Percentiles rank a stretch among this genome's conserved stretches.
Evolutionary conservation across 2,888 invertebrate genomes (phyloP).

Genomic region (Incurvaria masculella): DNA sequence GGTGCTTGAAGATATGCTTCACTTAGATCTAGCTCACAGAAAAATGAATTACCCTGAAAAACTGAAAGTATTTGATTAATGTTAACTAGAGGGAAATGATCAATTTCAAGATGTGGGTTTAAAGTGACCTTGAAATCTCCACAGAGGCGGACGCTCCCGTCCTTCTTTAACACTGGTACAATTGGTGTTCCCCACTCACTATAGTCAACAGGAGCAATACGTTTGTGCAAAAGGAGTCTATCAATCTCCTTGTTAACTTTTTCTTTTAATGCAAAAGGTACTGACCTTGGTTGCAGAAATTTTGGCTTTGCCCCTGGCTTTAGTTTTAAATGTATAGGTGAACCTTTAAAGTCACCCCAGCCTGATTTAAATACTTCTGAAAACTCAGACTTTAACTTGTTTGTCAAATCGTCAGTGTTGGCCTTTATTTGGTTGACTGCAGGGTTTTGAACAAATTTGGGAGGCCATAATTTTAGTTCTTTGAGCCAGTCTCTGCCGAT

Average conservation of each 20-base stretch:
- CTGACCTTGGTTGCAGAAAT: neutral
- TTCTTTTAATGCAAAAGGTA: neutral
- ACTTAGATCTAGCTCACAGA: too few relatives aligned
- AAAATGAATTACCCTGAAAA: too few relatives aligned
- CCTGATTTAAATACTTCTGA: neutral
- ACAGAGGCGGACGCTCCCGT: neutral
- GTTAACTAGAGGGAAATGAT: slow-evolving; percentile 1
- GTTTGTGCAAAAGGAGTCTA: neutral
- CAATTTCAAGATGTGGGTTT: neutral
- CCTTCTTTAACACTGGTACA: slow-evolving; percentile 1
- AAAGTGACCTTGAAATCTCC: slow-evolving; percentile 2
- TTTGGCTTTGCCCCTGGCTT: slow-evolving; percentile 1
- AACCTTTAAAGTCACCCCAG: slow-evolving; percentile 1
- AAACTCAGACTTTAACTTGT: too few relatives aligned
- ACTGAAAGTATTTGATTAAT: too few relatives aligned
- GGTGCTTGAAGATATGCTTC: too few relatives aligned
- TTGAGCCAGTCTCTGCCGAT: slow-evolving; percentile 1
- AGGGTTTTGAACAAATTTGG: neutral
- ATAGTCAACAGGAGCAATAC: neutral
- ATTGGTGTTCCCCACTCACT: slow-evolving; percentile 1
- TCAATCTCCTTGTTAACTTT: neutral
- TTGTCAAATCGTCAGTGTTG: too few relatives aligned
- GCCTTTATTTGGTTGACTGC: too few relatives aligned
- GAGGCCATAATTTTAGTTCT: neutral
- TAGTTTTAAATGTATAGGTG: neutral